These are phyloP conservation scores for Machimus rusticus DNA, from an alignment of 2,888 invertebrate genomes.

Conservation along the genomic window DNA sequence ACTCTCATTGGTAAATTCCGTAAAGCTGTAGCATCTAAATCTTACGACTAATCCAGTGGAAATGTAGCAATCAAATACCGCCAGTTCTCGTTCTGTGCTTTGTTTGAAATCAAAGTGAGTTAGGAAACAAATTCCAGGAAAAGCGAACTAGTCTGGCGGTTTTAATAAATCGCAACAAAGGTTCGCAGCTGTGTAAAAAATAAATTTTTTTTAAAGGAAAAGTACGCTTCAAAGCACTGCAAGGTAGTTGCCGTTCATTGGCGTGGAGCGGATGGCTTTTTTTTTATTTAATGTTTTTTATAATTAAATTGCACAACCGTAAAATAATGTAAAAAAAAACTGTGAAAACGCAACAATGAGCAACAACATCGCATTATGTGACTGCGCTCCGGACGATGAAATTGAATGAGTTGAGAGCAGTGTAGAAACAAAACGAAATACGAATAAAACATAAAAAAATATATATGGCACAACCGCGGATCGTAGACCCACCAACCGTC, in stretches of 20 bases:
- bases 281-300: neutral
- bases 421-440: neutral
- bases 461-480: neutral
- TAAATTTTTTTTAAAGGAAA: neutral
- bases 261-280: neutral
- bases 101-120: neutral
- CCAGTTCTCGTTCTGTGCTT: neutral
- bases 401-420: neutral
- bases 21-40: neutral
- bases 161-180: neutral
- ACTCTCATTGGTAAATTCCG: neutral
- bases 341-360: constrained; percentile 18
- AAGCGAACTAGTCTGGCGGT: neutral
- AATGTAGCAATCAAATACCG: neutral
- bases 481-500: neutral
- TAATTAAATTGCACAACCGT: constrained; percentile 18
- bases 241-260: neutral
- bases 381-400: neutral
- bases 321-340: constrained; percentile 21
- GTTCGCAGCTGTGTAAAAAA: neutral
- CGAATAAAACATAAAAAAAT: neutral
- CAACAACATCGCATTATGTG: neutral
- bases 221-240: neutral
- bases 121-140: neutral
- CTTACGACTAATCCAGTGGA: neutral